Evolutionary conservation across 2,888 invertebrate genomes (phyloP), one percentile per base, ranked within the genome.

Genomic region (Aleiodes alternator): DNA sequence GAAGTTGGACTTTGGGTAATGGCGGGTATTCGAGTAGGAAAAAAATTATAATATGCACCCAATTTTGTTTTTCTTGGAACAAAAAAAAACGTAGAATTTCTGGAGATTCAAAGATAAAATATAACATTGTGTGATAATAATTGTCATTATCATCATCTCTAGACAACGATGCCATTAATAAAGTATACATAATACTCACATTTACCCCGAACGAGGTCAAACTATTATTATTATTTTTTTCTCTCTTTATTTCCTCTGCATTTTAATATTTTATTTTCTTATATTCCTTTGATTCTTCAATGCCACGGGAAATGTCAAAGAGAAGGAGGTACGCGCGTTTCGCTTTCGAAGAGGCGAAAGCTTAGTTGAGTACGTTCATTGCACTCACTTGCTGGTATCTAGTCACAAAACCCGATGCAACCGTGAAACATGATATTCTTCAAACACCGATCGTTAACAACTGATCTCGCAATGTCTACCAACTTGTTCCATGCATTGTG

Each of bases 341-440:
- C 73, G 68, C 73, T 68, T 73, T 68, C 73, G 66, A 73, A 50
- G 64, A 55, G 66, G 73, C 73, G 73, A 73, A 73, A 73, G 73
- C 73, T 73, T 61, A 23, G 12, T 34, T 34, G 34, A 34, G 43
- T 43, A 38, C 73, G 66, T 66, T 53, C 73, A 43, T 73, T 73
- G 66, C 73, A 73, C 72, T 70, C 12, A 5, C 57, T 61, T 59
- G 14, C 38, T 50, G 16, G 31, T 56, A 64, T 51, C 8, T 53
- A 69, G 68, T 61, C 50, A 57, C 48, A 61, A 69, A 59, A 43
- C 76, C 51, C 78, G 79, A 79, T 80, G 78, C 76, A 78, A 76
- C 80, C 70, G 72, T 76, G 79, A 80, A 80, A 80, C 75, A 56
- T 75, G 79, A 79, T 79, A 78, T 79, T 51, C 55, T 43, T 43